These are phyloP conservation scores for Habropoda laboriosa DNA, from an alignment of 1,140 invertebrate species.

Conservation along the genomic window DNA sequence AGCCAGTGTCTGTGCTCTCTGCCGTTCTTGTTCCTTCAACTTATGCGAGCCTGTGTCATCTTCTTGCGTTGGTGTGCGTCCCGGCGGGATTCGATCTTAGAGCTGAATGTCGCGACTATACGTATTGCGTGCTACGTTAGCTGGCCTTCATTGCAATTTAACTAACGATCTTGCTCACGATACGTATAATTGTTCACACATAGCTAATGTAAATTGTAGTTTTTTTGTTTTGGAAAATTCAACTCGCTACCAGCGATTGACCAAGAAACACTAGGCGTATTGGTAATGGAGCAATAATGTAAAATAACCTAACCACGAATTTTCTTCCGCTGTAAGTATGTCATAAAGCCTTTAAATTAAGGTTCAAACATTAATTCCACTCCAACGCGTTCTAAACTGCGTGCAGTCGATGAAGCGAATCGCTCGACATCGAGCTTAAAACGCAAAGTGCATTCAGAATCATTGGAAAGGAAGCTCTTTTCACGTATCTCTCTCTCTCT, in stretches of 20 bases:
- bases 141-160: neutral
- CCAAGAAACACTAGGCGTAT: no score
- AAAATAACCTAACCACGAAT: no score
- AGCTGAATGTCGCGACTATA: neutral
- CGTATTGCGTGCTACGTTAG: neutral
- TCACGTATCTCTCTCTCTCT: no score
- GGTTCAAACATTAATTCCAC: no score
- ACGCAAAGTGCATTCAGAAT: no score
- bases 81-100: neutral
- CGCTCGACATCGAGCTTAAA: neutral
- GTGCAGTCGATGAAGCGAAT: no score
- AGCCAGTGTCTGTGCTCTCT: conserved; percentile 59
- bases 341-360: no score
- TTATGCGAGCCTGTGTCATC: conserved; percentile 54
- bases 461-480: neutral
- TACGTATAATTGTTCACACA: neutral
- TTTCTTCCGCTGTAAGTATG: no score
- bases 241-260: neutral
- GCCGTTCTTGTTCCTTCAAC: conserved; percentile 50
- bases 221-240: neutral
- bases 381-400: no score
- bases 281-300: no score
- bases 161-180: neutral
- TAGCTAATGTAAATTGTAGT: neutral
- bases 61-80: neutral